Evolutionary conservation across 2,888 invertebrate species (phyloP).

Genomic region (Mythimna impura): DNA sequence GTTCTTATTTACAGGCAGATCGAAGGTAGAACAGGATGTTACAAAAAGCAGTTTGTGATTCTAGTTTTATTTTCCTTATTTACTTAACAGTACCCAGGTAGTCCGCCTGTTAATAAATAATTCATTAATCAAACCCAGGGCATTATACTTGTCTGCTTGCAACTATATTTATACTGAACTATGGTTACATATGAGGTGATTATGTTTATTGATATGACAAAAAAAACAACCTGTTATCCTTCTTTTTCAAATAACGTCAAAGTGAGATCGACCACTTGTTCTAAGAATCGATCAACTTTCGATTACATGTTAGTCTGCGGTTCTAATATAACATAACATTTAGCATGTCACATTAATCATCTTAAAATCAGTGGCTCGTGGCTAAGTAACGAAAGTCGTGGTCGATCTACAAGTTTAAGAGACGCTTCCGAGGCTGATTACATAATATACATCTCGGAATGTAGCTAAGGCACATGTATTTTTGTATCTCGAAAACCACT

Average conservation of each 20-base stretch:
- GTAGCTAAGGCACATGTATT: no score
- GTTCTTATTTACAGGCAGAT: not conserved
- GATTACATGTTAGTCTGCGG: slow-evolving; percentile 2
- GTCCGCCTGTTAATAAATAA: slow-evolving; percentile 2
- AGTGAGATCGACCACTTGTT: slow-evolving; percentile 5
- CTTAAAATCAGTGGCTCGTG: not conserved
- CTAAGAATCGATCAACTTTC: slow-evolving; percentile 38
- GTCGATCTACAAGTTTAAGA: no score
- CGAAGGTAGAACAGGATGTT: not conserved
- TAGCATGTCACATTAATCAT: slow-evolving; percentile 2
- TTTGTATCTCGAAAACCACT: not conserved
- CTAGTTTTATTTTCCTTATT: slow-evolving; percentile 15
- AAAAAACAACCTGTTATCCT: not conserved
- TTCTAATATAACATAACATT: not conserved
- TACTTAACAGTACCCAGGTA: not conserved
- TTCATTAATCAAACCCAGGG: slow-evolving; percentile 1
- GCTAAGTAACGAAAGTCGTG: not conserved
- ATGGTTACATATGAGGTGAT: not conserved
- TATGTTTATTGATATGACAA: not conserved
- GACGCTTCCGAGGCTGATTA: not conserved
- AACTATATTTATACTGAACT: not conserved
- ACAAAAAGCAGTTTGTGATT: not conserved
- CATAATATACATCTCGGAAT: no score
- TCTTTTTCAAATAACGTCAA: not conserved
- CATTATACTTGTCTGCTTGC: not conserved